These are phyloP conservation scores for Andrena minutula DNA, from an alignment of 2,888 invertebrate genomes.

Conservation along the genomic window DNA sequence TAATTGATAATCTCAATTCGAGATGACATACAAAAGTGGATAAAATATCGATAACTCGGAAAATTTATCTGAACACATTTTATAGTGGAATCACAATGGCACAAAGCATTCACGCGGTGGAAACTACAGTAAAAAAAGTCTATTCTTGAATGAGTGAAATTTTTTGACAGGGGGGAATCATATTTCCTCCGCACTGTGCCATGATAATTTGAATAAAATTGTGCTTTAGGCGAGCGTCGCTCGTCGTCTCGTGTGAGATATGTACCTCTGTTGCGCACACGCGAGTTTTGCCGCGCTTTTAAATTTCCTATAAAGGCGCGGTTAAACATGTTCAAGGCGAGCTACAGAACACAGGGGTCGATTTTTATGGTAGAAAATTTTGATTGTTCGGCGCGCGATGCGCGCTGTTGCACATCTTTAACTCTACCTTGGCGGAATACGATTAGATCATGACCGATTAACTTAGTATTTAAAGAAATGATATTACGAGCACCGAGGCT, in stretches of 20 bases:
- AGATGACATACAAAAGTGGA: neutral
- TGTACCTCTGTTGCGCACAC: neutral
- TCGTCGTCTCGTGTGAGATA: neutral
- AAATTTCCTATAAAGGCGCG: neutral
- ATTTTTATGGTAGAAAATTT: too few species aligned
- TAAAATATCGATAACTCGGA: neutral
- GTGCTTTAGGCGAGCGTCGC: neutral
- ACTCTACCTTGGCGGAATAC: too few species aligned
- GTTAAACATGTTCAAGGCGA: too few species aligned
- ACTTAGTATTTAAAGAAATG: neutral
- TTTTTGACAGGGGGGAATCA: neutral
- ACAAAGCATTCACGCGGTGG: neutral
- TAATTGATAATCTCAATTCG: conserved; percentile 15
- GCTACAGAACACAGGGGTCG: too few species aligned
- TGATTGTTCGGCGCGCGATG: too few species aligned
- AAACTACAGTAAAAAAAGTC: neutral
- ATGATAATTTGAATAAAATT: neutral
- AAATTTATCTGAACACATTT: neutral
- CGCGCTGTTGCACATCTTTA: too few species aligned
- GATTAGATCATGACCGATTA: neutral
- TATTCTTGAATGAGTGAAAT: neutral
- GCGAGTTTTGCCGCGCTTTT: neutral
- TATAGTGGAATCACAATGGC: neutral
- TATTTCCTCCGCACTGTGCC: neutral
- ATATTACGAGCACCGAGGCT: neutral